Conservation (phyloP, 2,113 vertebrate species). For the Monopterus albus region DNA sequence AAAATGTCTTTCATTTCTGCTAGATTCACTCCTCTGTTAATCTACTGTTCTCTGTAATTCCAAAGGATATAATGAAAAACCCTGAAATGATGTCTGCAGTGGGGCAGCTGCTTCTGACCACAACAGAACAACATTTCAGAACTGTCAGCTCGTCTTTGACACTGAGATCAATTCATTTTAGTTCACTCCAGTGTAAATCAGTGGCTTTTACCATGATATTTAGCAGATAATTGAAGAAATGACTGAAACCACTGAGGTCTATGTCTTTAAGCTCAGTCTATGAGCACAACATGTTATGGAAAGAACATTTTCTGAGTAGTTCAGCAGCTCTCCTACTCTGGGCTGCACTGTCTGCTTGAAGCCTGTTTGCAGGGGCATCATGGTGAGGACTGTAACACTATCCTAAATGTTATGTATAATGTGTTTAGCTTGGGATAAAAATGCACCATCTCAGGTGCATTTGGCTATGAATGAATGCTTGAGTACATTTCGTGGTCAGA, state of each 20-base stretch:
- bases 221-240: slow-evolving; percentile 33
- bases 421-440: slow-evolving; percentile 21
- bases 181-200: slow-evolving; percentile 22
- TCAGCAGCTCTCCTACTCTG: slow-evolving; percentile 21
- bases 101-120: slow-evolving; percentile 10
- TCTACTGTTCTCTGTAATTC: slow-evolving; percentile 42
- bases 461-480: slow-evolving; percentile 20
- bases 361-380: no score
- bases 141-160: slow-evolving; percentile 17
- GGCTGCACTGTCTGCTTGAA: slow-evolving; percentile 3
- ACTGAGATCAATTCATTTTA: slow-evolving; percentile 28
- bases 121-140: slow-evolving; percentile 8
- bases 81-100: slow-evolving; percentile 32
- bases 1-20: slow-evolving; percentile 33
- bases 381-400: neutral
- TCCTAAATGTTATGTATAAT: slow-evolving; percentile 3
- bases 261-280: neutral
- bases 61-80: slow-evolving; percentile 33
- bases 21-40: slow-evolving; percentile 45
- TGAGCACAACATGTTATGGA: neutral
- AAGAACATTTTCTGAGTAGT: neutral
- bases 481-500: neutral
- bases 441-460: neutral
- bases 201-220: slow-evolving; percentile 29
- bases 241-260: slow-evolving; percentile 29